phyloP scores from a whole-genome alignment of 2,888 invertebrate genomes.

The Oscheius sp. region DNA sequence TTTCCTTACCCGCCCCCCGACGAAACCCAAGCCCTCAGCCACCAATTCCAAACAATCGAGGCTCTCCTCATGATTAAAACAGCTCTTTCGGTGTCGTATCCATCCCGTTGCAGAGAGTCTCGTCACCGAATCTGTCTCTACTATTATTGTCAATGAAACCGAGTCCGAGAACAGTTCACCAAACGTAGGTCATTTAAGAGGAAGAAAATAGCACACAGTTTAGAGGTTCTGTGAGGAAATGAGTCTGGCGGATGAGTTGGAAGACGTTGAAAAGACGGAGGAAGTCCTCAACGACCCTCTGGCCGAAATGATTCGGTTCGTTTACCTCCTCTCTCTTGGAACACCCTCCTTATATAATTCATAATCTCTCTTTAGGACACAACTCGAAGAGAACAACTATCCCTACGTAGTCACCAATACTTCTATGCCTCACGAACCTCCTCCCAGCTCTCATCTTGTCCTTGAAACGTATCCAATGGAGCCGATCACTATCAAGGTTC shows the following conservation, averaged over 20 bases:
- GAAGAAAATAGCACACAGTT: not conserved
- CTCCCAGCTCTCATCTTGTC: not conserved
- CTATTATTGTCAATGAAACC: not conserved
- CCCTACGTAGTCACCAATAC: conserved; percentile 24
- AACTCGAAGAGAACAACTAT: conserved; percentile 19
- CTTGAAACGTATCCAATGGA: not conserved
- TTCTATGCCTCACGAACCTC: conserved; percentile 1
- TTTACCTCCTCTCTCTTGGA: not conserved
- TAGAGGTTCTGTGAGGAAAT: conserved; percentile 24
- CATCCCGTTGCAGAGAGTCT: conserved; percentile 28
- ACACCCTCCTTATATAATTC: too few relatives aligned
- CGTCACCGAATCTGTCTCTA: conserved; percentile 7
- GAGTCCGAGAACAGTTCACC: not conserved
- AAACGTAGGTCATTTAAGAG: not conserved
- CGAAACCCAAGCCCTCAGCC: conserved; percentile 18
- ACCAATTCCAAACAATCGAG: conserved; percentile 34
- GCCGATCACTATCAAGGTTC: conserved; percentile 9
- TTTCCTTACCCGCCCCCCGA: conserved; percentile 8
- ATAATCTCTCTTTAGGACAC: not conserved
- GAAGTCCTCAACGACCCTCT: conserved; percentile 12
- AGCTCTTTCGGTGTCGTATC: not conserved
- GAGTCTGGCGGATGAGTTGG: conserved; percentile 18
- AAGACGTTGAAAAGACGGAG: not conserved
- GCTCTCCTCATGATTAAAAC: conserved; percentile 36
- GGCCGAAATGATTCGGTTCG: conserved; percentile 20